Evolutionary conservation across 37 sponge, comb jelly and placozoan species (phyloP).

Genomic region (Chondrilla cf. caribensis): DNA sequence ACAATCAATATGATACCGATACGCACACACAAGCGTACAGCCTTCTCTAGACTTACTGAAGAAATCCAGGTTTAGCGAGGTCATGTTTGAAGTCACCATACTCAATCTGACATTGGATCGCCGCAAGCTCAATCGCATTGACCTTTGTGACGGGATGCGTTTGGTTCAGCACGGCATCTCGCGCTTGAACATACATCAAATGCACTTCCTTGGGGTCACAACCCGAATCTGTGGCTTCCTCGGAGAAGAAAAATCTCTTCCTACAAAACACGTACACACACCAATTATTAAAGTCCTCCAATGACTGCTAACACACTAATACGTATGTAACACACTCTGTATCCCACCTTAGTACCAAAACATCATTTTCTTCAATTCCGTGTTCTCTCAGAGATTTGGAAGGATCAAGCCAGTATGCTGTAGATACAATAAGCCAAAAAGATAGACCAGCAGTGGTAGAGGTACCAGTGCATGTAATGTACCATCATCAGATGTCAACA

Average conservation of each 20-base stretch:
- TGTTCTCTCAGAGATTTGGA: slow-evolving; percentile 12
- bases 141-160: slow-evolving; percentile 2
- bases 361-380: neutral
- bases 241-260: neutral
- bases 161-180: neutral
- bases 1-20: too few relatives aligned
- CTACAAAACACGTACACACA: neutral
- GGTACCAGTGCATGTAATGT: too few relatives aligned
- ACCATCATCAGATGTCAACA: too few relatives aligned
- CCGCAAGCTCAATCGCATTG: slow-evolving; percentile 25
- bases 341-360: slow-evolving; percentile 3
- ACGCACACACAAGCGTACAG: too few relatives aligned
- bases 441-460: too few relatives aligned
- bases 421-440: neutral
- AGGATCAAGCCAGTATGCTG: slow-evolving; percentile 14
- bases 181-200: slow-evolving; percentile 20
- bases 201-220: neutral
- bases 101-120: slow-evolving; percentile 19
- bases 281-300: neutral
- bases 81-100: neutral
- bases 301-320: too few relatives aligned
- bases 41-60: neutral
- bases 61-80: neutral
- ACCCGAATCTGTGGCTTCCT: neutral
- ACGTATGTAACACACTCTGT: neutral